Base-by-base conservation (phyloP, 2,797 vertebrate genomes). In the Gadopsis bispinosus region DNA sequence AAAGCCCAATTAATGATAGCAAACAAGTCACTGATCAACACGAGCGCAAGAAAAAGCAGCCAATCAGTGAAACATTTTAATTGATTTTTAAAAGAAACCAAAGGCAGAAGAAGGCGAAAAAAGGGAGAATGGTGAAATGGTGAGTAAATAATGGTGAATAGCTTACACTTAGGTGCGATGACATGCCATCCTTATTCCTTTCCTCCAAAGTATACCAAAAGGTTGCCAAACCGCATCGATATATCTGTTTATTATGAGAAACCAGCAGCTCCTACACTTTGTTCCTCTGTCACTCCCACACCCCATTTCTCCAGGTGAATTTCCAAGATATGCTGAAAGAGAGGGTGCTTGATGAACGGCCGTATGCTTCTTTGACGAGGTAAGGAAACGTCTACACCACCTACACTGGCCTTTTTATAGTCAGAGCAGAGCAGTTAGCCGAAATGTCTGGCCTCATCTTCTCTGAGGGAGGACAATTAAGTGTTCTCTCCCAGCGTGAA, bases 261-360 rank as follows among this genome's bases (percentile, higher is more conserved):
- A 72, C 41, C 54, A 53, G 31, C 7, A 45, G 29, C 47, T 51
- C 55, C 41, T 35, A 20, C 13, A 7, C 61, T 62, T 29, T 16
- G 29, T 47, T 6, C 11, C 35, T 43, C 33, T 22, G 69, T 88
- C 85, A 54, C 73, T 77, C 83, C 58, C 19, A 37, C 53, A 0
- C 22, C 0, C 41, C 39, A 13, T 33, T 67, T 70, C 54, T 69
- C 64, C 65, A 77, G 81, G 55, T 82, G 69, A 72, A 80, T 76
- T 69, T 65, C 53, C 41, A 70, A 64, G 53, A 81, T 69, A 79
- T 79, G 73, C 41, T 79, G 66, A 86, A 39, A 69, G 59, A 76
- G 71, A 58, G 45, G 56, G 39, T 54, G 66, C 76, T 80, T 92
- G 92, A 92, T 89, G 56, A 91, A 92, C 90, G 87, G 81, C 84